Conservation (phyloP, 2,113 vertebrate genomes). For the Morphnarchus princeps region DNA sequence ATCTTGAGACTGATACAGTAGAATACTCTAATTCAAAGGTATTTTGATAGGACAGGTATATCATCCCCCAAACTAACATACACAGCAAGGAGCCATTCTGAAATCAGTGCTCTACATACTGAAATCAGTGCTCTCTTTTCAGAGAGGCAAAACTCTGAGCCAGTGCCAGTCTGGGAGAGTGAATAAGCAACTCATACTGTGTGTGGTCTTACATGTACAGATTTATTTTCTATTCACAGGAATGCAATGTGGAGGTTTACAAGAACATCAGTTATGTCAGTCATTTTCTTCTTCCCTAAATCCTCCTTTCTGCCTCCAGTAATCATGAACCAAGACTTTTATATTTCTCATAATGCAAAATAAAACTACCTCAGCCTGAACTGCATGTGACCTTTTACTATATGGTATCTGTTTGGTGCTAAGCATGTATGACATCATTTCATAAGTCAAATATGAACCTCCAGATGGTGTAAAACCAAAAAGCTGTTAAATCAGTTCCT, state of each 20-base stretch:
- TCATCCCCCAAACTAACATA: not conserved
- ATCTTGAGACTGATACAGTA: not conserved
- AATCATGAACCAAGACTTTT: constrained; percentile 6
- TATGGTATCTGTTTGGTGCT: constrained; percentile 28
- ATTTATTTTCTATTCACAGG: constrained; percentile 27
- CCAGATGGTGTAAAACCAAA: constrained; percentile 62
- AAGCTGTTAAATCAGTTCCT: constrained; percentile 15
- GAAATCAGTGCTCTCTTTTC: not conserved
- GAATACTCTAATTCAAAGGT: not conserved
- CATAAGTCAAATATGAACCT: constrained; percentile 48
- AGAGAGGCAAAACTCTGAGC: not conserved
- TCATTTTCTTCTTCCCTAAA: constrained; percentile 40
- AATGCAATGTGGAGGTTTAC: constrained; percentile 11
- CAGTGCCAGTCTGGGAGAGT: not conserved
- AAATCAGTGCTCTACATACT: not conserved
- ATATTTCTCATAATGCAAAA: not conserved
- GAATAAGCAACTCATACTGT: not conserved
- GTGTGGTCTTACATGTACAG: not conserved
- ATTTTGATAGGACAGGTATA: not conserved
- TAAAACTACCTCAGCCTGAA: constrained; percentile 59
- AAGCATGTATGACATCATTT: constrained; percentile 61
- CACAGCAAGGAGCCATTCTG: not conserved
- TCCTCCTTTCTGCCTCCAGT: constrained; percentile 17
- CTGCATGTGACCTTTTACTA: constrained; percentile 19
- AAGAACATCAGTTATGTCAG: constrained; percentile 18